Evolutionary conservation across 2,888 invertebrate species (phyloP), one percentile per base, ranked within the genome.

Genomic region (Mongoloraphidia duomilia): DNA sequence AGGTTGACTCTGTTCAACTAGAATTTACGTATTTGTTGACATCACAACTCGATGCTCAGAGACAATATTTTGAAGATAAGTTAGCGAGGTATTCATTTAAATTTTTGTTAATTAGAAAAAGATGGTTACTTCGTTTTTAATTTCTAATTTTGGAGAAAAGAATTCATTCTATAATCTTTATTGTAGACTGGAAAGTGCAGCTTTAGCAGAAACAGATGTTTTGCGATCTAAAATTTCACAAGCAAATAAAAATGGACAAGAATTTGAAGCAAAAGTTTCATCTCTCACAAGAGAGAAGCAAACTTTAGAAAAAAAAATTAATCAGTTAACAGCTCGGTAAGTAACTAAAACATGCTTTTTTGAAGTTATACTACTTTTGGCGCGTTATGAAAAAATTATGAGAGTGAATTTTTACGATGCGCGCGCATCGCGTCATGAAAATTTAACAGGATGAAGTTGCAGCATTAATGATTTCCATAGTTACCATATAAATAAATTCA

Each of bases 11-110:
- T 0, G 84, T 97, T 46, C 94, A 95, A 64, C 73, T 97, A 52
- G 97, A 98, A 73, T 97, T 95, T 65, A 94, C 95, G 0, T 94
- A 96, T 71, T 75, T 96, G 50, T 72, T 98, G 41, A 96, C 96
- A 2, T 90, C 89, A 46, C 98, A 99, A 61, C 72, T 98, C 44
- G 96, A 97, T 66, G 83, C 89, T 12, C 97, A 98, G 67, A 74
- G 97, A 14, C 77, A 81, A 58, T 94, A 86, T 67, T 97, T 91
- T 67, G 94, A 97, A 65, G 87, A 89, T 46, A 79, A 78, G 58
- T 69, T 91, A 53, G 70, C 70, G 38, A 72, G 64, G 65, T 67
- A 57, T 26, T 26, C 26, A 26, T 26, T 26, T 26, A 26, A 26
- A 55, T 59, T 54, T 41, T 39, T 46, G 11, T 42, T 45, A 13